These are phyloP conservation scores for Horisme vitalbata DNA, from an alignment of 2,888 invertebrate genomes.

Conservation along the genomic window DNA sequence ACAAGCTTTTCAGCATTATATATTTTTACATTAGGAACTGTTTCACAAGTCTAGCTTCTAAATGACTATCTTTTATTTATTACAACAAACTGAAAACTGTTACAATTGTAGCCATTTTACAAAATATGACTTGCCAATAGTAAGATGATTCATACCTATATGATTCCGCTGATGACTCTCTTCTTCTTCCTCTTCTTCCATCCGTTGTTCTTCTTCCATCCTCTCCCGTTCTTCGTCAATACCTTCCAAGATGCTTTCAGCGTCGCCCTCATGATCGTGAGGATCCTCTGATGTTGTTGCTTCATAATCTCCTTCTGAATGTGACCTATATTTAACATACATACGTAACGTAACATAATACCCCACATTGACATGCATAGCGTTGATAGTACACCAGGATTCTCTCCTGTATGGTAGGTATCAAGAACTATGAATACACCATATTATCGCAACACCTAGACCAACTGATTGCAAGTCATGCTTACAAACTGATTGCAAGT, in stretches of 20 bases:
- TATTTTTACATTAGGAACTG: neutral
- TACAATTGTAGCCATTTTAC: slow-evolving; percentile 5
- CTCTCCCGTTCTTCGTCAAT: slow-evolving; percentile 59
- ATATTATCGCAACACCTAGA: too few species aligned
- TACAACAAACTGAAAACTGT: slow-evolving; percentile 7
- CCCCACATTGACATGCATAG: too few species aligned
- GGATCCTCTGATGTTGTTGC: slow-evolving; percentile 89
- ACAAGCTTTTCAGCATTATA: neutral
- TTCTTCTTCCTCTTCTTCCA: slow-evolving; percentile 53
- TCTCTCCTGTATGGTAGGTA: too few species aligned
- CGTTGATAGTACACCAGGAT: too few species aligned
- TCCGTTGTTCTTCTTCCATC: slow-evolving; percentile 68
- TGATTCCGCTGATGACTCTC: slow-evolving; percentile 72
- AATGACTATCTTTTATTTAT: slow-evolving; percentile 11
- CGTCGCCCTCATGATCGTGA: slow-evolving; percentile 82
- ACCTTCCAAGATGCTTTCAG: slow-evolving; percentile 62
- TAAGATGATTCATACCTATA: slow-evolving; percentile 58
- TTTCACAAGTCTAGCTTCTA: slow-evolving; percentile 1
- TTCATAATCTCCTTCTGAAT: slow-evolving; percentile 86
- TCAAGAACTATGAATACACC: too few species aligned
- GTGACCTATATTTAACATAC: slow-evolving; percentile 43
- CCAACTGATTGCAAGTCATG: too few species aligned
- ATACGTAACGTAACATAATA: too few species aligned
- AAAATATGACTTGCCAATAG: neutral
- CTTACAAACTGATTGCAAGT: too few species aligned